These are phyloP conservation scores for Euborellia annulipes DNA, from an alignment of 1,140 invertebrate species.

Conservation along the genomic window DNA sequence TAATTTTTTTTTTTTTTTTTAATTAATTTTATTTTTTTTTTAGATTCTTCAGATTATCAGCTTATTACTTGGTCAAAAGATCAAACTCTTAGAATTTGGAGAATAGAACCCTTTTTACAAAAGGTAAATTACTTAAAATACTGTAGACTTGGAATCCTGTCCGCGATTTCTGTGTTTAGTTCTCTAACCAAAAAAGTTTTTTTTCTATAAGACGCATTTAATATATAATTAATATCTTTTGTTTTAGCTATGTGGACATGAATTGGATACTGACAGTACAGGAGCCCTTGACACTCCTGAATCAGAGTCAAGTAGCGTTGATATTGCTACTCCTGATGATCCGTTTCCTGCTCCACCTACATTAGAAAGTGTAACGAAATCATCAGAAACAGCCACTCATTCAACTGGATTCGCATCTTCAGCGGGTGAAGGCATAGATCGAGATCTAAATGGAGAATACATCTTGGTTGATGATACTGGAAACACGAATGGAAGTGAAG, in stretches of 20 bases:
- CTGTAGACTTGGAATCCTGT: no score
- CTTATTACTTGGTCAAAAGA: conserved; percentile 93
- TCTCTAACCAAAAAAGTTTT: no score
- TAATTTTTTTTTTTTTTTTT: not conserved
- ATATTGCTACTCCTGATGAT: not conserved
- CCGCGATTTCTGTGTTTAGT: no score
- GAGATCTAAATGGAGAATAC: no score
- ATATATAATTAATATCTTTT: no score
- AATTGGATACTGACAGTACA: not conserved
- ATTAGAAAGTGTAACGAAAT: no score
- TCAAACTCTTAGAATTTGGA: conserved; percentile 80
- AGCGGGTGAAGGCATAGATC: no score
- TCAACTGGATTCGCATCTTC: no score
- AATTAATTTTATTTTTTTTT: conserved; percentile 4
- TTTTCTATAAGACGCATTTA: no score
- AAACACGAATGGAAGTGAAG: not conserved
- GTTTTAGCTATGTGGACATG: no score
- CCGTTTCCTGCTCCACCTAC: not conserved
- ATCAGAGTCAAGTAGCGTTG: not conserved
- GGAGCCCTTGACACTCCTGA: not conserved
- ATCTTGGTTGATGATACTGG: no score
- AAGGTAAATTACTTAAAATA: conserved; percentile 36
- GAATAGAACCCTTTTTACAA: conserved; percentile 66
- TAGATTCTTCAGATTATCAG: conserved; percentile 54
- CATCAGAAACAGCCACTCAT: no score